Evolutionary conservation across 1,140 invertebrate genomes (phyloP), one percentile per base, ranked within the genome.

Genomic region (Drosophila sulfurigaster): DNA sequence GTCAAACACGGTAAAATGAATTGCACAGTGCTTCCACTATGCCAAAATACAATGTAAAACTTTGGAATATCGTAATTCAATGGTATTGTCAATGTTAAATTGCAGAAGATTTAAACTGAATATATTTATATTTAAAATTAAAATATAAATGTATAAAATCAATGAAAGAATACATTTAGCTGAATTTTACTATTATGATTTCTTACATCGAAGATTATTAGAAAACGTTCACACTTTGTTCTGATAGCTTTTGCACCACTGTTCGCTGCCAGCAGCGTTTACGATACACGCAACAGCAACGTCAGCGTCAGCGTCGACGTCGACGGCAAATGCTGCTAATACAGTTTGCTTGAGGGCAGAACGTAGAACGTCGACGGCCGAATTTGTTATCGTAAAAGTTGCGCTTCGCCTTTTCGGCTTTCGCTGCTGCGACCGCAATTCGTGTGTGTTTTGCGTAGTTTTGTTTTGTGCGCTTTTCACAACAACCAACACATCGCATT

Each of bases 401-500:
- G 46, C 38, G 46, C 38, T 49, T 51, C 15, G 54, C 25, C 25
- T 59, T 58, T 38, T 38, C 35, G 35, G 35, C 35, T 7, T 8
- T 32, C 69, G 69, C 57, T 64, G 77, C 38, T 62, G 43, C 20
- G 20, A 25, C 32, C 59, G 62, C 45, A 16, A 25, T 30, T 71
- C 69, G 51, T 65, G 70, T 64, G 63, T 54, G 51, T 80, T 80
- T 87, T 87, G 60, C 60, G 75, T 59, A 57, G 57, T 75, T 85
- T 78, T 79, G 83, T 67, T 86, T 86, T 87, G 81, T 77, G 79
- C 76, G 35, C 69, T 51, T 69, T 89, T 86, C 83, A 88, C 83
- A 89, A 88, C 85, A 88, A 78, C 65, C 74, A 82, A 82, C 35
- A 88, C 78, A 78, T 89, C 82, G 81, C 65, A 88, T 89, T 88